These are phyloP conservation scores for Lamproptera curius DNA, from an alignment of 2,888 invertebrate genomes.

Conservation along the genomic window DNA sequence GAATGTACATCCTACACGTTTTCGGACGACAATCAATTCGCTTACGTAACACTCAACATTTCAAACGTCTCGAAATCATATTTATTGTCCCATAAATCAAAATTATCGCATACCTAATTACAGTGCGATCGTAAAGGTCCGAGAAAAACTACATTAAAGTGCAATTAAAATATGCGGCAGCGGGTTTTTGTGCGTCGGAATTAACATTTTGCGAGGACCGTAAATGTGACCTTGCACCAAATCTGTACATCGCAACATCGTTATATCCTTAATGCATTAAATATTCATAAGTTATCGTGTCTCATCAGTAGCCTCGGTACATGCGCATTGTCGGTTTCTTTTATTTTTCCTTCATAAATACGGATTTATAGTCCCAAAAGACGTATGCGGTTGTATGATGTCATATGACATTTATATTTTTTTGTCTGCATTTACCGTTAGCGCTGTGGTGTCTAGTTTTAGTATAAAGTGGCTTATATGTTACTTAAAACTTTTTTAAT, in stretches of 20 bases:
- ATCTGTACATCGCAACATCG: conserved; percentile 26
- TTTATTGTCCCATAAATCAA: conserved; percentile 14
- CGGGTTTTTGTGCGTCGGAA: conserved; percentile 2
- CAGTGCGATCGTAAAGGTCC: not conserved
- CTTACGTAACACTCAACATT: not conserved
- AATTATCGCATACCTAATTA: conserved; percentile 9
- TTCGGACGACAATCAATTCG: too few relatives aligned
- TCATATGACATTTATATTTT: too few relatives aligned
- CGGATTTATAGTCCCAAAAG: too few relatives aligned
- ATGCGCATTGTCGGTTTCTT: too few relatives aligned
- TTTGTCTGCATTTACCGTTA: too few relatives aligned
- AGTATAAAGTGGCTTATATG: too few relatives aligned
- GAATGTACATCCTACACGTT: too few relatives aligned
- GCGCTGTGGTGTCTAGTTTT: too few relatives aligned
- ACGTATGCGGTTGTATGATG: too few relatives aligned
- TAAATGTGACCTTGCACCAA: conserved; percentile 37
- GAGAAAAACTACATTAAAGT: conserved; percentile 10
- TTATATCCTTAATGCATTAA: conserved; percentile 24
- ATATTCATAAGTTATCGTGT: conserved; percentile 28
- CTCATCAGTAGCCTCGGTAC: conserved; percentile 19
- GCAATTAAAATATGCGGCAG: not conserved
- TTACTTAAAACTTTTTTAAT: too few relatives aligned
- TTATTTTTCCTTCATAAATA: too few relatives aligned
- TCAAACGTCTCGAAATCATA: not conserved
- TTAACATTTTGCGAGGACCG: not conserved